Evolutionary conservation across 2,888 invertebrate genomes (phyloP).

Genomic region (Dryobotodes eremita): DNA sequence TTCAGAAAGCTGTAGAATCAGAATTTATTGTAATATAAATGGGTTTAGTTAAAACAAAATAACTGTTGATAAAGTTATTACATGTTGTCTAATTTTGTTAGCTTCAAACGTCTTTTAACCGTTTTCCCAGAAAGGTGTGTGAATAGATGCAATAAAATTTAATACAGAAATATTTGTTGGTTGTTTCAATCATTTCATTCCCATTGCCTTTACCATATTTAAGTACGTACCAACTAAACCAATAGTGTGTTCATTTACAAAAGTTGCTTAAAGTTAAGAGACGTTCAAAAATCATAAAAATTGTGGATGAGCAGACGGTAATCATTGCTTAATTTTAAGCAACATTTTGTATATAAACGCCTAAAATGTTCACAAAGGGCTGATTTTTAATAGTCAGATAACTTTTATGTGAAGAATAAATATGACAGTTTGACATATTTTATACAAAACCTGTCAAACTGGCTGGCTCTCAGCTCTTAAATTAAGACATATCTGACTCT

Average conservation of each 20-base stretch:
- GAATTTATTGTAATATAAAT: conserved; percentile 53
- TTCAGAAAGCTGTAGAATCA: conserved; percentile 50
- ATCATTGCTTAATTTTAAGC: background rate
- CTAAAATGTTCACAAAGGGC: background rate
- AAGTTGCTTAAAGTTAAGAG: background rate
- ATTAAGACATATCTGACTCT: too few relatives aligned
- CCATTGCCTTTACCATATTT: background rate
- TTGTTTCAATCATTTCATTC: conserved; percentile 67
- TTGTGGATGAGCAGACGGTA: background rate
- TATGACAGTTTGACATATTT: too few relatives aligned
- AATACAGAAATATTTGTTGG: conserved; percentile 86
- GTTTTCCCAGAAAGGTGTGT: conserved; percentile 90
- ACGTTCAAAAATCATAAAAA: too few relatives aligned
- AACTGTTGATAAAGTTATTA: conserved; percentile 65
- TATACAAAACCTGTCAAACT: too few relatives aligned
- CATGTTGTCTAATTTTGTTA: conserved; percentile 75
- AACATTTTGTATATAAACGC: background rate
- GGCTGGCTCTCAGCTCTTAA: too few relatives aligned
- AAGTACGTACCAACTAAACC: background rate
- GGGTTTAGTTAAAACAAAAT: conserved; percentile 61
- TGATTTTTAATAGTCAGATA: too few relatives aligned
- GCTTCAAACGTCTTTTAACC: conserved; percentile 84
- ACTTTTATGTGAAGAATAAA: too few relatives aligned
- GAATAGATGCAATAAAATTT: conserved; percentile 92
- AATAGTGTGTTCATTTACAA: background rate